These are phyloP conservation scores for Parochlus steinenii DNA, from an alignment of 2,888 invertebrate species.

Conservation along the genomic window DNA sequence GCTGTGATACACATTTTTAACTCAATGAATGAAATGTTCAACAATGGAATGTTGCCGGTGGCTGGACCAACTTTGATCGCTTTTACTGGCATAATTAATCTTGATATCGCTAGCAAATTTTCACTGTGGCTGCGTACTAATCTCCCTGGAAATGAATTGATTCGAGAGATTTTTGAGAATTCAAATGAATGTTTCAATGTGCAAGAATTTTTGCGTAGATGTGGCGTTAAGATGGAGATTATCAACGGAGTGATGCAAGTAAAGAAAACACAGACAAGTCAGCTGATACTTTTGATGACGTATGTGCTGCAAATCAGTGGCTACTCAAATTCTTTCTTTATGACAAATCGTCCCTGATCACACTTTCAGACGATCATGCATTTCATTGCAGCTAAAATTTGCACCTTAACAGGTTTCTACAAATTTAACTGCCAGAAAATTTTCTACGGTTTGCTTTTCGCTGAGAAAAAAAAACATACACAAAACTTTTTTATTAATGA, in stretches of 20 bases:
- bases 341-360: too few species aligned
- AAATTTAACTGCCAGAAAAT: too few species aligned
- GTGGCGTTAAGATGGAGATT: slow-evolving; percentile 14
- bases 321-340: too few species aligned
- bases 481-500: too few species aligned
- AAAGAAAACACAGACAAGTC: slow-evolving; percentile 8
- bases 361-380: too few species aligned
- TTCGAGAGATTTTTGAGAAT: slow-evolving; percentile 12
- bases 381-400: too few species aligned
- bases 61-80: slow-evolving; percentile 9
- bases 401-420: too few species aligned
- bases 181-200: slow-evolving; percentile 12
- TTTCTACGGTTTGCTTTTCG: too few species aligned
- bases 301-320: slow-evolving; percentile 15
- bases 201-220: slow-evolving; percentile 12
- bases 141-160: slow-evolving; percentile 12
- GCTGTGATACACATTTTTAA: slow-evolving; percentile 8
- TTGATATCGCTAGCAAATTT: slow-evolving; percentile 14
- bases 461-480: too few species aligned
- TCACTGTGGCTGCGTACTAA: slow-evolving; percentile 14
- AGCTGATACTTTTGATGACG: slow-evolving; percentile 13
- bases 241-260: slow-evolving; percentile 10
- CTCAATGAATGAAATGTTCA: slow-evolving; percentile 8
- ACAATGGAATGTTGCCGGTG: slow-evolving; percentile 8
- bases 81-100: slow-evolving; percentile 15